Evolutionary conservation across 2,888 invertebrate genomes (phyloP).

Genomic region (Hypomecis atomaria): DNA sequence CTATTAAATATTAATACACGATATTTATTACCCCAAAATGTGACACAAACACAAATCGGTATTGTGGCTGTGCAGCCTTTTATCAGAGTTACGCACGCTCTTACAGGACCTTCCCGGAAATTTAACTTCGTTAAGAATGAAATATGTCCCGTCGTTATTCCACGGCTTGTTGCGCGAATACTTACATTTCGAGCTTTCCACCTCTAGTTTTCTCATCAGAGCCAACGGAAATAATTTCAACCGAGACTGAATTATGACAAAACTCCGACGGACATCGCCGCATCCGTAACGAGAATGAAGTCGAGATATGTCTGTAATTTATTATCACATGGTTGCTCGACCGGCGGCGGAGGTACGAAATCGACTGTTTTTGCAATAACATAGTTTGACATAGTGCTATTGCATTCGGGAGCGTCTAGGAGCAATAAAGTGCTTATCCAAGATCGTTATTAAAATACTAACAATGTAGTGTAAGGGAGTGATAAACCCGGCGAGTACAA

Average conservation of each 20-base stretch:
- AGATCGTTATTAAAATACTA: constrained; percentile 54
- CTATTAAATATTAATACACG: constrained; percentile 33
- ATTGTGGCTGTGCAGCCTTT: constrained; percentile 73
- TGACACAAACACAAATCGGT: constrained; percentile 65
- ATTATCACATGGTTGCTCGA: constrained; percentile 73
- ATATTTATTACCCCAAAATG: constrained; percentile 52
- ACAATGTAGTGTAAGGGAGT: constrained; percentile 56
- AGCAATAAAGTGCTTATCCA: constrained; percentile 48
- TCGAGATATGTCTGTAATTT: constrained; percentile 81
- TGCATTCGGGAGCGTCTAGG: constrained; percentile 39
- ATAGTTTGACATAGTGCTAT: constrained; percentile 34
- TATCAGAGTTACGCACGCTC: constrained; percentile 82
- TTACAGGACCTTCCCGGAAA: constrained; percentile 80
- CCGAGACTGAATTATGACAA: constrained; percentile 85
- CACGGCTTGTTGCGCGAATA: constrained; percentile 82
- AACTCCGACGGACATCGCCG: constrained; percentile 83
- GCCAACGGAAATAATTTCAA: constrained; percentile 83
- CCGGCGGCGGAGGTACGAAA: constrained; percentile 55
- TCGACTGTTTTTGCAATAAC: constrained; percentile 64
- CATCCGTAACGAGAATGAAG: constrained; percentile 83
- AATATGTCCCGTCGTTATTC: constrained; percentile 82
- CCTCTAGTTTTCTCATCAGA: constrained; percentile 84
- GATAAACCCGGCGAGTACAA: constrained; percentile 69
- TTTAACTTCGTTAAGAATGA: constrained; percentile 85
- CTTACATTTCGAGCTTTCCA: constrained; percentile 78